A percentile compares a stretch with the other conserved stretches of the same genome.
Evolutionary conservation across 2,113 vertebrate species (phyloP).

Genomic region (Mormoops blainvillei): DNA sequence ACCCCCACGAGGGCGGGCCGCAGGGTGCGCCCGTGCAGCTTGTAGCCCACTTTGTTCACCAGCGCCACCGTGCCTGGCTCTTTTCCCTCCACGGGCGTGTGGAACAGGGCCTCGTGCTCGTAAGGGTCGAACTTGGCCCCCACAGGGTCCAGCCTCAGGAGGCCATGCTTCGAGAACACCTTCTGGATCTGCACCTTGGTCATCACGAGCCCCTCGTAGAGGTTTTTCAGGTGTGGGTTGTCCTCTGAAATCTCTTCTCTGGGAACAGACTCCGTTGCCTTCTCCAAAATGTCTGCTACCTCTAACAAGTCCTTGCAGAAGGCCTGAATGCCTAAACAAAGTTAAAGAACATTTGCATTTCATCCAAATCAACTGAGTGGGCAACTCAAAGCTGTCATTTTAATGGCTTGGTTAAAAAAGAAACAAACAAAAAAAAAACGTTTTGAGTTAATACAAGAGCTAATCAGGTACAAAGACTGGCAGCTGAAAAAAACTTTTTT

Average conservation of each 20-base stretch:
- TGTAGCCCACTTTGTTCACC: constrained; percentile 96
- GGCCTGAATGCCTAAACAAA: constrained; percentile 89
- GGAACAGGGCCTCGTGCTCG: constrained; percentile 95
- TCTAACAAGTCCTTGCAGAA: constrained; percentile 98
- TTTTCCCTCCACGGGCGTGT: constrained; percentile 87
- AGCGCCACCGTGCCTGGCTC: constrained; percentile 91
- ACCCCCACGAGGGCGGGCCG: constrained; percentile 95
- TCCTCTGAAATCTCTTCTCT: constrained; percentile 87
- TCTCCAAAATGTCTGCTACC: constrained; percentile 96
- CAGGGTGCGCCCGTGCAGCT: constrained; percentile 94
- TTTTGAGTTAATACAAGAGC: background rate
- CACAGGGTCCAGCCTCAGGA: constrained; percentile 88
- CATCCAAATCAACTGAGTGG: fast-evolving
- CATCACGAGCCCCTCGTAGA: constrained; percentile 95
- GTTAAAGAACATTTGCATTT: background rate
- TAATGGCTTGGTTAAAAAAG: background rate
- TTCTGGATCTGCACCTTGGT: constrained; percentile 96
- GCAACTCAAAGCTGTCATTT: fast-evolving
- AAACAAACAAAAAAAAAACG: no score
- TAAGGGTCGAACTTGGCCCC: constrained; percentile 96
- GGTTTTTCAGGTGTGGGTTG: constrained; percentile 95
- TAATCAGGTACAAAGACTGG: background rate
- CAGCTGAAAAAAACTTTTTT: no score
- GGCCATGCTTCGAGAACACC: constrained; percentile 94
- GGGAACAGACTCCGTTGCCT: constrained; percentile 94